A percentile compares a stretch with the other conserved stretches of the same genome.
phyloP scores from a whole-genome alignment of 2,888 invertebrate species.

The Aspidiotus destructor region DNA sequence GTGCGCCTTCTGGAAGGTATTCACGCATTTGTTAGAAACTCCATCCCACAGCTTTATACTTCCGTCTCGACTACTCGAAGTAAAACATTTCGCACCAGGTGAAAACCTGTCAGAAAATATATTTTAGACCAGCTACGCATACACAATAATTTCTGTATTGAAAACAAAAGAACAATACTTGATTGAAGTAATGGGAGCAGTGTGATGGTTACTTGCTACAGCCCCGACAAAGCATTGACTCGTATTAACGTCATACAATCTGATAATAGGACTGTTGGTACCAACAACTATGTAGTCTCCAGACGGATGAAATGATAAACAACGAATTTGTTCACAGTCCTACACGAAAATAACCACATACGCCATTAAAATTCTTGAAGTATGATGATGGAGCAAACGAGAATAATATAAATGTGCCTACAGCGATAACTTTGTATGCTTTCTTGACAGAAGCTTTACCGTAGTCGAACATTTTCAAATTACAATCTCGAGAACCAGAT shows the following conservation, averaged over 20 bases:
- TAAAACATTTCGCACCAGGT: slow-evolving; percentile 62
- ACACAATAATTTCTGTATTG: background rate
- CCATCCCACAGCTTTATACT: slow-evolving; percentile 96
- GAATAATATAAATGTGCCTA: slow-evolving; percentile 42
- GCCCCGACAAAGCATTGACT: slow-evolving; percentile 91
- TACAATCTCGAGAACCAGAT: slow-evolving; percentile 88
- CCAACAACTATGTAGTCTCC: slow-evolving; percentile 92
- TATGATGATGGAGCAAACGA: background rate
- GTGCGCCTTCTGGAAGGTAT: slow-evolving; percentile 87
- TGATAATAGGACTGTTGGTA: slow-evolving; percentile 78
- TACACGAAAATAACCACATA: slow-evolving; percentile 40
- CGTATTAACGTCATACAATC: slow-evolving; percentile 90
- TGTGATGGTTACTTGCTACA: slow-evolving; percentile 76
- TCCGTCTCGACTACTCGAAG: slow-evolving; percentile 85
- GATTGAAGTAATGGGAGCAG: slow-evolving; percentile 62
- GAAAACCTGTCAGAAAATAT: slow-evolving; percentile 49
- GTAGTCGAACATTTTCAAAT: slow-evolving; percentile 93
- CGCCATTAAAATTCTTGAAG: background rate
- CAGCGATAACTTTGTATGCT: slow-evolving; percentile 88
- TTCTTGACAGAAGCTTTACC: slow-evolving; percentile 98
- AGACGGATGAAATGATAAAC: slow-evolving; percentile 87
- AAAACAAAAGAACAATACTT: slow-evolving; percentile 47
- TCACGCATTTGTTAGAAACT: slow-evolving; percentile 81
- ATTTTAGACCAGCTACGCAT: slow-evolving; percentile 1
- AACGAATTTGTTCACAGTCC: slow-evolving; percentile 85